These are phyloP conservation scores for Cottus gobio DNA, from an alignment of 2,113 vertebrate species.

Conservation along the genomic window DNA sequence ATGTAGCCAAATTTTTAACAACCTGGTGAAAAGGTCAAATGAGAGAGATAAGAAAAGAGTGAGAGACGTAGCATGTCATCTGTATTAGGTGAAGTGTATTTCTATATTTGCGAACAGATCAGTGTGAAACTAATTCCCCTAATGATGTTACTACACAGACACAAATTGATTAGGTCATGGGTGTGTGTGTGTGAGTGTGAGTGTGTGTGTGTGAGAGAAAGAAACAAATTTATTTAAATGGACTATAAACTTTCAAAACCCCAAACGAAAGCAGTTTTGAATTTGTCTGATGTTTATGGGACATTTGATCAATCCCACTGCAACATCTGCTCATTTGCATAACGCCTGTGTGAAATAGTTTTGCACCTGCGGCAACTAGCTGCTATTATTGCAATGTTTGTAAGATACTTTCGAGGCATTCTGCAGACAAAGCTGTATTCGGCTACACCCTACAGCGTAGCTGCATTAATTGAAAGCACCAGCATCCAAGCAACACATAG, in stretches of 20 bases:
- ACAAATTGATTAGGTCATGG: conserved; percentile 62
- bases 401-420: conserved; percentile 59
- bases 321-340: conserved; percentile 79
- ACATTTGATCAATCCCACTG: conserved; percentile 55
- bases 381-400: conserved; percentile 47
- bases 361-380: conserved; percentile 65
- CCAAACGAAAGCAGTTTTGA: conserved; percentile 18
- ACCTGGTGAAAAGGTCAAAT: conserved; percentile 64
- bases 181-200: conserved; percentile 6
- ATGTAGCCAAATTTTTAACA: conserved; percentile 56
- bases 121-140: conserved; percentile 65
- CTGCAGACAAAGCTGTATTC: conserved; percentile 73
- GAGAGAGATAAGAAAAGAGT: conserved; percentile 21
- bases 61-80: conserved; percentile 42
- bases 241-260: conserved; percentile 32
- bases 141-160: conserved; percentile 55
- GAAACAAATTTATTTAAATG: conserved; percentile 34
- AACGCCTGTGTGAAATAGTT: conserved; percentile 46
- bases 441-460: conserved; percentile 48
- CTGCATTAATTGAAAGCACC: conserved; percentile 55
- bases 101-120: conserved; percentile 61
- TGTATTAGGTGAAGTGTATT: conserved; percentile 62
- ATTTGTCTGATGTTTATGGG: conserved; percentile 50
- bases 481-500: conserved; percentile 51
- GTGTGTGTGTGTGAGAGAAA: not conserved